These are phyloP conservation scores for Pteropus alecto DNA, from an alignment of 2,113 vertebrate genomes.

Conservation along the genomic window DNA sequence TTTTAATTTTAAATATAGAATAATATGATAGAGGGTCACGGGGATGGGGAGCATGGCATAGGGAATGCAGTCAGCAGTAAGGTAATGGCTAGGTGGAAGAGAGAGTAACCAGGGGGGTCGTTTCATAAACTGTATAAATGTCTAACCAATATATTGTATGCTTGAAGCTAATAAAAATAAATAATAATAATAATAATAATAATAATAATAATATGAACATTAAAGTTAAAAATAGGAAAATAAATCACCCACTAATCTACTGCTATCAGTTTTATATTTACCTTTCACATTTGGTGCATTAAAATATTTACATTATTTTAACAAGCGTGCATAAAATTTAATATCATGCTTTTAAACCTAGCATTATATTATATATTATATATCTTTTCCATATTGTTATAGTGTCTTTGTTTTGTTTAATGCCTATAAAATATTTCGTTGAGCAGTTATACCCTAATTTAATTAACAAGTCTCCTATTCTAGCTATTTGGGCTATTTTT, in stretches of 20 bases:
- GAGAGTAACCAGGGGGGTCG: no score
- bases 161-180: no score
- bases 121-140: no score
- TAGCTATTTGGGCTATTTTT: conserved; percentile 18
- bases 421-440: conserved; percentile 21
- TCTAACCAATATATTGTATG: no score
- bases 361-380: not conserved
- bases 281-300: not conserved
- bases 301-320: conserved; percentile 21
- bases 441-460: not conserved
- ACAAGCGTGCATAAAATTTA: not conserved
- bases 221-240: not conserved
- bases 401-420: conserved; percentile 2
- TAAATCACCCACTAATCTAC: not conserved
- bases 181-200: not conserved
- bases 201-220: not conserved
- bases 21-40: no score
- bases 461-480: conserved; percentile 24
- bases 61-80: no score
- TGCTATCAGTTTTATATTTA: not conserved
- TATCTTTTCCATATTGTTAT: not conserved
- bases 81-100: no score
- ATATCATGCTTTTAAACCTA: not conserved
- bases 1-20: conserved; percentile 21
- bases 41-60: no score